Percentiles rank a stretch among this genome's conserved stretches.
phyloP scores from a whole-genome alignment of 2,888 invertebrate species.

The Hemicrepidius hirtus region DNA sequence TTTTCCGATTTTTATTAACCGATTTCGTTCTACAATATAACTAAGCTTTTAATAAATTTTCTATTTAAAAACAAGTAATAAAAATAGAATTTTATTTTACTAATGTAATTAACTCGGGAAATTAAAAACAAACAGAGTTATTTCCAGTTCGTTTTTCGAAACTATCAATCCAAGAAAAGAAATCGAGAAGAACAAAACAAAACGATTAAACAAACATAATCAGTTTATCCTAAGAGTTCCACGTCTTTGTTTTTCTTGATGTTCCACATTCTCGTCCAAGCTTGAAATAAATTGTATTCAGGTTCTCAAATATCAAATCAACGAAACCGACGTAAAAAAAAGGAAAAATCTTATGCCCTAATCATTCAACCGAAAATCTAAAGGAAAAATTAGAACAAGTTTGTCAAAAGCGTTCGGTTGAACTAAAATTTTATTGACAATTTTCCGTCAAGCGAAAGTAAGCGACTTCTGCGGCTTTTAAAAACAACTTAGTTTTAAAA shows the following conservation, averaged over 20 bases:
- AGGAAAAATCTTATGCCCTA: neutral
- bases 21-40: constrained; percentile 5
- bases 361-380: neutral
- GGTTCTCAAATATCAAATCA: constrained; percentile 8
- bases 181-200: constrained; percentile 33
- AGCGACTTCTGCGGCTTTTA: constrained; percentile 14
- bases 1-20: constrained; percentile 7
- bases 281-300: constrained; percentile 17
- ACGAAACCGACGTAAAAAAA: neutral
- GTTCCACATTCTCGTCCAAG: constrained; percentile 5
- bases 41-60: neutral
- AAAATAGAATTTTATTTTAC: too few relatives aligned
- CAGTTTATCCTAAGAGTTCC: constrained; percentile 30
- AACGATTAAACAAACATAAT: constrained; percentile 43
- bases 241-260: constrained; percentile 33
- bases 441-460: constrained; percentile 6
- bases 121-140: neutral
- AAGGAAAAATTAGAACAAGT: constrained; percentile 14
- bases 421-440: constrained; percentile 14
- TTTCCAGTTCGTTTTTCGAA: neutral
- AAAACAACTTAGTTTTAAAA: constrained; percentile 4
- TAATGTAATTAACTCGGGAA: too few relatives aligned
- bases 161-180: constrained; percentile 5
- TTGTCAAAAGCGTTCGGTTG: constrained; percentile 5
- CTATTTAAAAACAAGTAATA: neutral